Evolutionary conservation across 2,797 vertebrate species (phyloP).

Genomic region (Chelonia mydas): DNA sequence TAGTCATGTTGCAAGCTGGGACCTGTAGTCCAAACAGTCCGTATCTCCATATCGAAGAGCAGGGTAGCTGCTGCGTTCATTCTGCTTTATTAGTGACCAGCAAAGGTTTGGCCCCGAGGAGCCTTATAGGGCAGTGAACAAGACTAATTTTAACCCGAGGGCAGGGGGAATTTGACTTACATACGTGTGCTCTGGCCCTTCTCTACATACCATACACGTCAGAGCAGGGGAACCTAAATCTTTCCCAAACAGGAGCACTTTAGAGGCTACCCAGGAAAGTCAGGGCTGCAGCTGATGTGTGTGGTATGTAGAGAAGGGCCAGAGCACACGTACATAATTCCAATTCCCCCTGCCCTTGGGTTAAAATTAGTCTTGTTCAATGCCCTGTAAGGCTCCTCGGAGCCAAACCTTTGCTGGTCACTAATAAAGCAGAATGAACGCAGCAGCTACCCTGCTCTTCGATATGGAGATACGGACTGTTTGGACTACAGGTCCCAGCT

Average conservation of each 20-base stretch:
- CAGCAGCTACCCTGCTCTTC: neutral
- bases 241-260: rapidly evolving
- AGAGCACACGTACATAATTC: neutral
- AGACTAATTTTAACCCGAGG: neutral
- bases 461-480: neutral
- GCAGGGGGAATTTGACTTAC: neutral
- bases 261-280: rapidly evolving
- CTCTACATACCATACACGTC: rapidly evolving
- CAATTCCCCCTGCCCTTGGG: rapidly evolving
- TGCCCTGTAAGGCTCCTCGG: neutral
- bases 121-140: neutral
- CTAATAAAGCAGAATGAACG: neutral
- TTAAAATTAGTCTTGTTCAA: neutral
- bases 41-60: neutral
- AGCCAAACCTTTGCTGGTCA: neutral
- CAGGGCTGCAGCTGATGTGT: rapidly evolving
- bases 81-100: neutral
- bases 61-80: neutral
- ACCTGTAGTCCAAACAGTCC: neutral
- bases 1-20: rapidly evolving
- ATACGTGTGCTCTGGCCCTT: neutral
- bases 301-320: no score
- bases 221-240: neutral
- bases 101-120: neutral
- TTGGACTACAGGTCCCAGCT: rapidly evolving